phyloP scores from a whole-genome alignment of 2,888 invertebrate species.

The Acanthosepion lycidas region DNA sequence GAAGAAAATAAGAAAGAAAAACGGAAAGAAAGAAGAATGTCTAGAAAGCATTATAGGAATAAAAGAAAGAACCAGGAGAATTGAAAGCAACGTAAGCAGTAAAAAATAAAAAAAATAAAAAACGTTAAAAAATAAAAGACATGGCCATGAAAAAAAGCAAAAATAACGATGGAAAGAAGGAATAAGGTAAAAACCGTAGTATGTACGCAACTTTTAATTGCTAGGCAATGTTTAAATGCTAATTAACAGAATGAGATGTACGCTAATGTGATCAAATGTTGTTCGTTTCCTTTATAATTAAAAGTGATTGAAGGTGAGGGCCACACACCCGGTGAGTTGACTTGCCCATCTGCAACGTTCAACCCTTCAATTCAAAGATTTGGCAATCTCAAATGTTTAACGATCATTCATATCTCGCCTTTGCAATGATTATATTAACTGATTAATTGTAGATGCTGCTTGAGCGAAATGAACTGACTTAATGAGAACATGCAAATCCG shows the following conservation, averaged over 20 bases:
- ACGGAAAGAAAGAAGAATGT: background rate
- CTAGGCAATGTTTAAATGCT: background rate
- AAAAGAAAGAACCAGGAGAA: no score
- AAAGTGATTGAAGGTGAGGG: background rate
- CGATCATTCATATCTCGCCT: background rate
- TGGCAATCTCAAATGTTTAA: background rate
- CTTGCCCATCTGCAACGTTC: background rate
- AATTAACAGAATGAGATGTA: background rate
- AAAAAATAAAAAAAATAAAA: background rate
- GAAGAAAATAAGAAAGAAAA: background rate
- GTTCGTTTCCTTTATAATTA: background rate
- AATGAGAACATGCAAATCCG: background rate
- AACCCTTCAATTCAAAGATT: background rate
- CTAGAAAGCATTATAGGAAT: no score
- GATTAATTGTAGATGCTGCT: background rate
- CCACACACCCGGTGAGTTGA: background rate
- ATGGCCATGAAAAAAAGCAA: background rate
- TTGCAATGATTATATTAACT: background rate
- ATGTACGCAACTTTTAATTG: background rate
- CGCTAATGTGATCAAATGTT: constrained; percentile 6
- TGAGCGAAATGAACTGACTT: background rate
- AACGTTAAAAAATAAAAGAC: background rate
- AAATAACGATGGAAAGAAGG: background rate
- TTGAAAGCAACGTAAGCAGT: background rate
- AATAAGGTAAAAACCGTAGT: background rate